phyloP scores from a whole-genome alignment of 2,888 invertebrate genomes.

The Athetis lepigone region DNA sequence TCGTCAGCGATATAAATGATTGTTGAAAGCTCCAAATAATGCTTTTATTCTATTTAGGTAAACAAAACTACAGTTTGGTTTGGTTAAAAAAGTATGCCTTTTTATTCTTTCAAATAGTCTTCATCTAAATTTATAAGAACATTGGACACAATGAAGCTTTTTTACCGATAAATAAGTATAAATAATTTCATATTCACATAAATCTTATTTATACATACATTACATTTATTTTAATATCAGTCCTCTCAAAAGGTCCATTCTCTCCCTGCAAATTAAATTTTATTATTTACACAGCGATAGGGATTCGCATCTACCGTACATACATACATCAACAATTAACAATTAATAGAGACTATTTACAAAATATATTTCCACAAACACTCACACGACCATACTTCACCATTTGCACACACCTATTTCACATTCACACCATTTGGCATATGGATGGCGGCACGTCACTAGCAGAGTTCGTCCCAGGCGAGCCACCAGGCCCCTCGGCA shows the following conservation, averaged over 20 bases:
- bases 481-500: constrained; percentile 88
- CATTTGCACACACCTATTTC: constrained; percentile 79
- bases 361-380: constrained; percentile 87
- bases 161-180: constrained; percentile 91
- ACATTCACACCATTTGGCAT: constrained; percentile 89
- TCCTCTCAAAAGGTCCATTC: constrained; percentile 91
- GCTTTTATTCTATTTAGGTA: background rate
- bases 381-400: constrained; percentile 81
- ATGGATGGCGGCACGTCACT: constrained; percentile 88
- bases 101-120: constrained; percentile 91
- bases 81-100: constrained; percentile 91
- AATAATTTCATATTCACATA: constrained; percentile 91
- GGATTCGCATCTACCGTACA: constrained; percentile 90
- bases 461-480: constrained; percentile 85
- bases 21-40: background rate
- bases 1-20: background rate
- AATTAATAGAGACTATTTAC: constrained; percentile 91
- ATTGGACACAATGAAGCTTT: constrained; percentile 91
- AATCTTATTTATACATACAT: constrained; percentile 90
- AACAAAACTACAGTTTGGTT: constrained; percentile 80
- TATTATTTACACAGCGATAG: constrained; percentile 90
- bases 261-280: constrained; percentile 90
- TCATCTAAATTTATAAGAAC: constrained; percentile 91
- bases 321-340: constrained; percentile 91
- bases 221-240: constrained; percentile 91